Conservation (phyloP, 1,140 invertebrate genomes). For the Halesus radiatus region DNA sequence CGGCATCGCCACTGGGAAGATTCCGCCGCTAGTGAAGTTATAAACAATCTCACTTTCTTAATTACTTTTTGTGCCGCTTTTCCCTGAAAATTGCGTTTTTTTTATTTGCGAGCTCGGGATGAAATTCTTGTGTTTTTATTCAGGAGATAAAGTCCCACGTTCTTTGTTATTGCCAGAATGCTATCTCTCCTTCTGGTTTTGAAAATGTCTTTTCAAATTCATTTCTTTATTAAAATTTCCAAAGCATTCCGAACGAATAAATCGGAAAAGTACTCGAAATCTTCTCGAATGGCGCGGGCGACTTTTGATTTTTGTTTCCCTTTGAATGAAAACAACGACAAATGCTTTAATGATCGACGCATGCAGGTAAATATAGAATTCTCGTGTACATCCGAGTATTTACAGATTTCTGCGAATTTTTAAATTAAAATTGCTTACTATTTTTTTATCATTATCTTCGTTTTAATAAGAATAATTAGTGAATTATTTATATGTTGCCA, state of each 20-base stretch:
- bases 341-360: too few relatives aligned
- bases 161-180: constrained; percentile 19
- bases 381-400: too few relatives aligned
- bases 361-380: too few relatives aligned
- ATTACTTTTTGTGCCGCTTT: constrained; percentile 38
- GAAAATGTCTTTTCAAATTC: constrained; percentile 27
- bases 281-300: neutral
- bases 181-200: constrained; percentile 17
- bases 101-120: constrained; percentile 23
- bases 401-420: too few relatives aligned
- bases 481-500: too few relatives aligned
- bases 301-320: neutral
- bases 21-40: constrained; percentile 10
- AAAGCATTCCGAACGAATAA: constrained; percentile 21
- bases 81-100: constrained; percentile 8
- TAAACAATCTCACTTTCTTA: constrained; percentile 47
- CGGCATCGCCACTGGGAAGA: neutral
- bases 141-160: constrained; percentile 5
- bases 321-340: too few relatives aligned
- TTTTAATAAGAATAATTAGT: too few relatives aligned
- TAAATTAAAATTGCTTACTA: too few relatives aligned
- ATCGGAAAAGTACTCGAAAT: neutral
- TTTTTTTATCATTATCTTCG: too few relatives aligned
- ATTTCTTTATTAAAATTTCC: constrained; percentile 22
- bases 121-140: constrained; percentile 28